Conservation (phyloP, 53 echinoderm and acorn worm species). For the Arbacia lixula region DNA sequence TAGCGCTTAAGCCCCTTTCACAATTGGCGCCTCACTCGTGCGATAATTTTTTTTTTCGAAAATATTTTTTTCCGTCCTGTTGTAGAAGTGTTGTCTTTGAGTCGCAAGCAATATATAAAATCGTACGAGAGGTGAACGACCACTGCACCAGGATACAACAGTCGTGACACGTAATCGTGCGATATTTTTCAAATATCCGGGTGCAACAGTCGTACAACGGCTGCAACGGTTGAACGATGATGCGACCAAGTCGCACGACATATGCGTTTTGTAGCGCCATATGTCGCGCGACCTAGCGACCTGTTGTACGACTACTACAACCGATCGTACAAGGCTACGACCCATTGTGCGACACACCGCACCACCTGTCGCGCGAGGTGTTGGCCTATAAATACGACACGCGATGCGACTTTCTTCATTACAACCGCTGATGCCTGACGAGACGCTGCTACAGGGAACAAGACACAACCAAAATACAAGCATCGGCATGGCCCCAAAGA, state of each 20-base stretch:
- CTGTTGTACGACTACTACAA: background rate
- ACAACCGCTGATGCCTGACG: background rate
- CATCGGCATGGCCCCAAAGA: no score
- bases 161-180: background rate
- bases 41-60: background rate
- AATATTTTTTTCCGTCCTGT: slow-evolving; percentile 14
- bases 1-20: slow-evolving; percentile 5
- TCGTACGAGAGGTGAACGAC: slow-evolving; percentile 20
- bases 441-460: background rate
- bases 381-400: background rate
- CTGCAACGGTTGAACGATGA: background rate
- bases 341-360: background rate
- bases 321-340: background rate
- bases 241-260: background rate
- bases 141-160: slow-evolving; percentile 20
- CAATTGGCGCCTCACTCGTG: slow-evolving; percentile 2
- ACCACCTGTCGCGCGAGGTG: background rate
- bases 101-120: background rate
- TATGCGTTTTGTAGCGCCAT: background rate
- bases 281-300: background rate
- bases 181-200: background rate
- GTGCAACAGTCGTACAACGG: background rate
- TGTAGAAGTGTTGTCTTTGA: slow-evolving; percentile 3
- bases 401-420: background rate
- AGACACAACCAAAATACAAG: no score